These are phyloP conservation scores for Syrphus vitripennis DNA, from an alignment of 2,888 invertebrate species.

Conservation along the genomic window DNA sequence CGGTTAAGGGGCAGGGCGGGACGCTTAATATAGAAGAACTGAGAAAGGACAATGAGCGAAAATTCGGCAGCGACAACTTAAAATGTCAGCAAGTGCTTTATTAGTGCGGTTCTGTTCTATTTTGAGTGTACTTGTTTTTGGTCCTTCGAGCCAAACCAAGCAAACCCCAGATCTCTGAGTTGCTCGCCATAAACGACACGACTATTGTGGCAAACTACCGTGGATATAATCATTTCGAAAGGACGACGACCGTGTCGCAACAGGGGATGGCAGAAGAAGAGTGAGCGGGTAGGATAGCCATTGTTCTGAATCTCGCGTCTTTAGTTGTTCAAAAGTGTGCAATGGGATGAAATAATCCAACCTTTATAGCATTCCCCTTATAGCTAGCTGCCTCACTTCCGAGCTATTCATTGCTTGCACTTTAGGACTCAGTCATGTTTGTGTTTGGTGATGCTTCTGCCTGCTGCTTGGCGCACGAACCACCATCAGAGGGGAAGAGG, in stretches of 20 bases:
- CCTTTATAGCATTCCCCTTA: background rate
- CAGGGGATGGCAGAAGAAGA: too few species aligned
- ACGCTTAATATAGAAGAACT: too few species aligned
- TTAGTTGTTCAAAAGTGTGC: constrained; percentile 42
- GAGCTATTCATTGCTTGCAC: background rate
- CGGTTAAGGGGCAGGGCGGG: background rate
- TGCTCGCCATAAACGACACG: constrained; percentile 9
- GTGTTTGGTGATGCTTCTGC: too few species aligned
- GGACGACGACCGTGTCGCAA: background rate
- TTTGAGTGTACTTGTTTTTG: background rate
- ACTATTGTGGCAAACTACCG: constrained; percentile 51
- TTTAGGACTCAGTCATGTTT: constrained; percentile 34
- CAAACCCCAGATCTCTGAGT: background rate
- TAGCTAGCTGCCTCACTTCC: background rate
- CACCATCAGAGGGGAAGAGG: background rate
- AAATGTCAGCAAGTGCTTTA: constrained; percentile 41
- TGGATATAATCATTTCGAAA: constrained; percentile 9
- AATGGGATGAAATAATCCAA: constrained; percentile 35
- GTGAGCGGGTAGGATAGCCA: background rate
- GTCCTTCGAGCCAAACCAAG: constrained; percentile 1
- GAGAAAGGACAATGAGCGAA: constrained; percentile 30
- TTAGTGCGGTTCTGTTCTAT: constrained; percentile 15
- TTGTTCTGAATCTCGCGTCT: constrained; percentile 26
- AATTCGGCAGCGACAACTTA: constrained; percentile 38
- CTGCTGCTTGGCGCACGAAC: background rate